phyloP scores from a whole-genome alignment of 2,797 vertebrate genomes.

The Acanthopagrus latus region DNA sequence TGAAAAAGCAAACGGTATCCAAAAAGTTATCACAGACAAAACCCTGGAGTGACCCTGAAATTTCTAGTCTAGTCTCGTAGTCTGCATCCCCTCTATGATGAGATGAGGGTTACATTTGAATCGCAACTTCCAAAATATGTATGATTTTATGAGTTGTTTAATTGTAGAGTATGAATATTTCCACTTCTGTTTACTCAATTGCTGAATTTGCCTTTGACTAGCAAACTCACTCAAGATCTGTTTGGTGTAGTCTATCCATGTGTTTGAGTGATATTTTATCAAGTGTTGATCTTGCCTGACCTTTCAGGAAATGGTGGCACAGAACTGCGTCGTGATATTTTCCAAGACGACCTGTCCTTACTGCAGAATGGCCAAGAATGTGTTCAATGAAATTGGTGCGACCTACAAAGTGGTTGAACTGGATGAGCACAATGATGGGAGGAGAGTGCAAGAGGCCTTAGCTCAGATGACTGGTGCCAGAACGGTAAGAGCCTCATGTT shows the following conservation, averaged over 20 bases:
- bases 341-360: conserved; percentile 96
- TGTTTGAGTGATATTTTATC: conserved; percentile 1
- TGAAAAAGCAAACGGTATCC: neutral
- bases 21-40: neutral
- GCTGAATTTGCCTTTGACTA: neutral
- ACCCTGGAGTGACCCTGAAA: neutral
- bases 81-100: neutral
- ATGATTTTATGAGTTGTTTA: neutral
- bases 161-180: neutral
- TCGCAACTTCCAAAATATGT: neutral
- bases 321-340: conserved; percentile 97
- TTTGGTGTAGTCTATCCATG: neutral
- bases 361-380: conserved; percentile 94
- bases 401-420: conserved; percentile 92
- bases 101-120: neutral
- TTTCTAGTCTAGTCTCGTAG: too few relatives aligned
- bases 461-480: conserved; percentile 90
- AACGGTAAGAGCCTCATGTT: conserved; percentile 86
- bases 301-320: conserved; percentile 90
- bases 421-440: conserved; percentile 90
- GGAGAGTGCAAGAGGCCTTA: conserved; percentile 90
- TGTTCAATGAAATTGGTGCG: conserved; percentile 92
- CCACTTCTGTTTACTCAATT: neutral
- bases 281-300: conserved; percentile 7
- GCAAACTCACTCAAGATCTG: neutral